Conservation (phyloP, 2,888 invertebrate genomes). For the Oeneis ivallda region DNA sequence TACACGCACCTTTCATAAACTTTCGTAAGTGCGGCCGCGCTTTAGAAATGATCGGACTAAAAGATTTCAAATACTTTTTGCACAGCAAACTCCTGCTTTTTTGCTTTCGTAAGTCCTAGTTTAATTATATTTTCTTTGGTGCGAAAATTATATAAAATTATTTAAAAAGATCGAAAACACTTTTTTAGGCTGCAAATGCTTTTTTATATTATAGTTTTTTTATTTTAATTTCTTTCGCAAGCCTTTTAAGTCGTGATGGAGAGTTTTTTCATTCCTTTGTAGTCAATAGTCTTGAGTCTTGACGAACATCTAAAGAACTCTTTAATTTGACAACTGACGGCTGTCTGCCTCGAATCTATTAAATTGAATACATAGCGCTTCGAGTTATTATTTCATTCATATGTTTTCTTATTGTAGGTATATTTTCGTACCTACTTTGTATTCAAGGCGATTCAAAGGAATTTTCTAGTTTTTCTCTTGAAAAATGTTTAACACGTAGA, state of each 20-base stretch:
- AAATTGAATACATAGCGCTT: neutral
- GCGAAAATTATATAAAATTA: neutral
- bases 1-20: conserved; percentile 36
- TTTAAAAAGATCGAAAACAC: neutral
- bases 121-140: neutral
- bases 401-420: conserved; percentile 9
- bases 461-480: neutral
- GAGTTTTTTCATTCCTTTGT: neutral
- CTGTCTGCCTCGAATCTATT: neutral
- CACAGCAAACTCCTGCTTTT: conserved; percentile 4
- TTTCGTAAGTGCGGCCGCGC: conserved; percentile 31
- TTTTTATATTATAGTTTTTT: neutral
- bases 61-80: conserved; percentile 6
- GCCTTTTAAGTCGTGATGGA: neutral
- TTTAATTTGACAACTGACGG: too few relatives aligned
- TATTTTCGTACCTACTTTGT: neutral
- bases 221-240: neutral
- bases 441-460: conserved; percentile 12
- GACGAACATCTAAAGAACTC: neutral
- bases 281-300: too few relatives aligned
- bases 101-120: neutral
- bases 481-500: neutral
- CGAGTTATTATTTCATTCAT: conserved; percentile 16
- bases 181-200: neutral
- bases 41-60: conserved; percentile 11